Base-by-base conservation (phyloP, 2,888 invertebrate genomes). In the Uropetala carovei region DNA sequence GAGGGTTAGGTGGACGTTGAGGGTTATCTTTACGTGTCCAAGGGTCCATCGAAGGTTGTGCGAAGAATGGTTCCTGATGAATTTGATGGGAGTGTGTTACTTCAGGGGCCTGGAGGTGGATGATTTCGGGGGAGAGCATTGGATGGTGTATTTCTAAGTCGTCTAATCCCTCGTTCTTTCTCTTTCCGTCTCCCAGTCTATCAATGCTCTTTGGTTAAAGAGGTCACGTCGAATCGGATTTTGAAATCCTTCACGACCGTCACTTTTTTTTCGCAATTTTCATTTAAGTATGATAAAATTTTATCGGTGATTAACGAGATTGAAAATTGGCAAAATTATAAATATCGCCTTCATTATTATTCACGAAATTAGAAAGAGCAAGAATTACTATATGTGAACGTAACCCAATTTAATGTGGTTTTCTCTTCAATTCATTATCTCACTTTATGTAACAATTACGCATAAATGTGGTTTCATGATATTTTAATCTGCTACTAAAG, bases 11-110 rank as follows among this genome's bases (percentile, higher is more conserved):
- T 58, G 85, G 85, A 58, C 30, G 59, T 27, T 14, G 60, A 30
- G 89, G 64, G 64, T 89, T 89, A 89, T 89, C 89, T 89, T 89
- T 64, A 89, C 89, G 89, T 89, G 89, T 89, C 89, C 64, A 64
- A 64, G 64, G 89, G 60, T 64, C 89, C 43, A 89, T 60, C 68
- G 64, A 89, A 30, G 27, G 89, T 30, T 64, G 59, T 43, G 56
- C 43, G 89, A 89, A 89, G 64, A 89, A 89, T 89, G 89, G 64
- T 64, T 64, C 43, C 89, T 89, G 89, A 89, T 89, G 89, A 89
- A 89, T 89, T 60, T 60, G 64, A 89, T 89, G 64, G 89, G 56
- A 56, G 89, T n/a, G 89, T 64, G 75, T 89, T 89, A 64, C 89
- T 89, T 64, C n/a, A 43, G 43, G 86, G 43, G 89, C 60, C 30